phyloP scores from a whole-genome alignment of 2,113 vertebrate genomes.

The Gobius niger region DNA sequence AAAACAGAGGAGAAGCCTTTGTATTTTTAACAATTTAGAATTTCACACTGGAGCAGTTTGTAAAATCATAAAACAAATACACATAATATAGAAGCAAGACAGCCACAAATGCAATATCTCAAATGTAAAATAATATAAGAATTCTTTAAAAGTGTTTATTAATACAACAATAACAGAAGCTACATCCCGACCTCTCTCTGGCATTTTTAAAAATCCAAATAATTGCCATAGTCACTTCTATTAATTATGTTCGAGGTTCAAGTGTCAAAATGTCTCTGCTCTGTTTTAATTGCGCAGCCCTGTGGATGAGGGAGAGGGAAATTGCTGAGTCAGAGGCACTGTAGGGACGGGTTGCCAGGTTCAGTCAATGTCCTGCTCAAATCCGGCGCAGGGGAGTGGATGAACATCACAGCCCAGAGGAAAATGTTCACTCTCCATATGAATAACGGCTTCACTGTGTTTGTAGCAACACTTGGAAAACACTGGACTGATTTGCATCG shows the following conservation, averaged over 20 bases:
- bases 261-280: neutral
- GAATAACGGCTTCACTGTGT: conserved; percentile 23
- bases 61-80: too few relatives aligned
- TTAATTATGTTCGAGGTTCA: neutral
- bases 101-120: too few relatives aligned
- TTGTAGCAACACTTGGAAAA: neutral
- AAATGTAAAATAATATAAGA: too few relatives aligned
- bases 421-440: conserved; percentile 23
- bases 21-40: too few relatives aligned
- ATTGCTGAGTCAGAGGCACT: conserved; percentile 53
- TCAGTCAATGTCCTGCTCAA: conserved; percentile 26
- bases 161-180: neutral
- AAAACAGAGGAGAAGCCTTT: too few relatives aligned
- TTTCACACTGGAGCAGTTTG: too few relatives aligned
- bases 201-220: neutral
- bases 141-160: too few relatives aligned
- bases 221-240: neutral
- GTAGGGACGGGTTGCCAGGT: conserved; percentile 37
- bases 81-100: too few relatives aligned
- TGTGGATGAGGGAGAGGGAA: conserved; percentile 21
- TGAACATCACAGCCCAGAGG: conserved; percentile 19
- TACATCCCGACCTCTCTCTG: neutral
- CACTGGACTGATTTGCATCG: neutral
- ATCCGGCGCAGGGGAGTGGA: conserved; percentile 30
- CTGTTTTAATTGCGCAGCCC: neutral